These are phyloP conservation scores for Nothobranchius furzeri DNA, from an alignment of 2,113 vertebrate genomes.

Conservation along the genomic window DNA sequence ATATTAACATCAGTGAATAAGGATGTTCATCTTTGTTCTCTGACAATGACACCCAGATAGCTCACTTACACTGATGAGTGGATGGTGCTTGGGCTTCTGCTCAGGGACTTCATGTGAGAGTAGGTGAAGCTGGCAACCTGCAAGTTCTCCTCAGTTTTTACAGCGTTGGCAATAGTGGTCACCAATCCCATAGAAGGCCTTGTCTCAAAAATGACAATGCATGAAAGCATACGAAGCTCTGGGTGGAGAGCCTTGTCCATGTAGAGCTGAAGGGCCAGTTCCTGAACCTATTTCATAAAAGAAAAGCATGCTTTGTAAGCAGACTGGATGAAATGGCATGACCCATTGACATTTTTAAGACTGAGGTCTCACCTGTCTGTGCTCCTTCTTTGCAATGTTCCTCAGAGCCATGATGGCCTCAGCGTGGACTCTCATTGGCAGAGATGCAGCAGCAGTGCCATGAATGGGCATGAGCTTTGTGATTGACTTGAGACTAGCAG, in stretches of 20 bases:
- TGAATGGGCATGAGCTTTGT: constrained; percentile 80
- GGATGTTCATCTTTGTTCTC: not conserved
- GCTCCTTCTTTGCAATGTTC: constrained; percentile 82
- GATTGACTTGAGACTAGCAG: constrained; percentile 80
- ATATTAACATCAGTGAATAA: not conserved
- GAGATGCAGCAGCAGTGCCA: constrained; percentile 66
- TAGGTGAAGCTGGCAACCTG: constrained; percentile 85
- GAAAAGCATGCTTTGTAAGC: constrained; percentile 15
- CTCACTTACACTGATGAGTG: constrained; percentile 79
- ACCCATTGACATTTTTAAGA: not conserved
- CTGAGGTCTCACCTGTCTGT: constrained; percentile 63
- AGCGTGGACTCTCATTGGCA: constrained; percentile 74
- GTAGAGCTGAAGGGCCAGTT: constrained; percentile 79
- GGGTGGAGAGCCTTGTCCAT: constrained; percentile 76
- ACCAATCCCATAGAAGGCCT: constrained; percentile 78
- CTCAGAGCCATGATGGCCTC: constrained; percentile 83
- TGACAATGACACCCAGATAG: not conserved
- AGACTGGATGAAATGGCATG: not conserved
- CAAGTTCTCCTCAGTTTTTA: constrained; percentile 78
- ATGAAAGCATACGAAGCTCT: constrained; percentile 83
- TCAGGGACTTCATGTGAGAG: constrained; percentile 84
- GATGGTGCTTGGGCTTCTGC: constrained; percentile 72
- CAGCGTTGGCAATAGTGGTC: constrained; percentile 73
- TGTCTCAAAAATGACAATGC: constrained; percentile 83
- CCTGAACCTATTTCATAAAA: constrained; percentile 78